Conservation (phyloP, 2,888 invertebrate genomes). For the Scaptomyza flava region DNA sequence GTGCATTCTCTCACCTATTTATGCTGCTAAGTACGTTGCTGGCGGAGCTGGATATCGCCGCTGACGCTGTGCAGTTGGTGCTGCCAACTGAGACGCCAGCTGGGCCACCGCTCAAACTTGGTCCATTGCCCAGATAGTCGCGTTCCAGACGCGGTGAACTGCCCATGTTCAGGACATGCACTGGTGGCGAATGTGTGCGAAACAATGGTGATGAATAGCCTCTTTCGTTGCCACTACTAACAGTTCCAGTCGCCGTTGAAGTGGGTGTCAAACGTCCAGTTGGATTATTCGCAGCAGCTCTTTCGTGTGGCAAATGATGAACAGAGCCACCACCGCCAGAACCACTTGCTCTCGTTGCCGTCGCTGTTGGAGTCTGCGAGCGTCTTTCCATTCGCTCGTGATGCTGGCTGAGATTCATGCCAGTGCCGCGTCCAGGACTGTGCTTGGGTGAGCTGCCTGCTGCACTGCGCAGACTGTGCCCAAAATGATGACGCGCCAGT, state of each 20-base stretch:
- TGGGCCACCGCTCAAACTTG: slow-evolving; percentile 45
- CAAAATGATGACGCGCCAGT: slow-evolving; percentile 63
- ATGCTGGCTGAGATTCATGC: slow-evolving; percentile 77
- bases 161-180: slow-evolving; percentile 68
- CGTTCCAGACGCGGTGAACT: slow-evolving; percentile 76
- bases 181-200: slow-evolving; percentile 67
- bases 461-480: slow-evolving; percentile 57
- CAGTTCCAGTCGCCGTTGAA: slow-evolving; percentile 39
- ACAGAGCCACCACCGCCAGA: slow-evolving; percentile 25
- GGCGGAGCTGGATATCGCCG: slow-evolving; percentile 54
- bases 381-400: slow-evolving; percentile 66
- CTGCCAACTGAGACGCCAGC: slow-evolving; percentile 36
- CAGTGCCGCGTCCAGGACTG: slow-evolving; percentile 68
- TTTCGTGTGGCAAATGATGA: slow-evolving; percentile 50
- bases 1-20: slow-evolving; percentile 85
- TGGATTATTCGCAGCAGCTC: slow-evolving; percentile 23
- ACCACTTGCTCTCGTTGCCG: slow-evolving; percentile 54
- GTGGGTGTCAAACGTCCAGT: slow-evolving; percentile 58
- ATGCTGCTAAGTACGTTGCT: slow-evolving; percentile 87
- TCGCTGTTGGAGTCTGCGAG: slow-evolving; percentile 73
- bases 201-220: slow-evolving; percentile 80
- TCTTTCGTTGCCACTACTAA: slow-evolving; percentile 71
- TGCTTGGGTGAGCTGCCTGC: slow-evolving; percentile 65
- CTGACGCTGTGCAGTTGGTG: slow-evolving; percentile 60
- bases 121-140: slow-evolving; percentile 81